Conservation (phyloP, 2,888 invertebrate genomes). For the Hydraecia micacea region DNA sequence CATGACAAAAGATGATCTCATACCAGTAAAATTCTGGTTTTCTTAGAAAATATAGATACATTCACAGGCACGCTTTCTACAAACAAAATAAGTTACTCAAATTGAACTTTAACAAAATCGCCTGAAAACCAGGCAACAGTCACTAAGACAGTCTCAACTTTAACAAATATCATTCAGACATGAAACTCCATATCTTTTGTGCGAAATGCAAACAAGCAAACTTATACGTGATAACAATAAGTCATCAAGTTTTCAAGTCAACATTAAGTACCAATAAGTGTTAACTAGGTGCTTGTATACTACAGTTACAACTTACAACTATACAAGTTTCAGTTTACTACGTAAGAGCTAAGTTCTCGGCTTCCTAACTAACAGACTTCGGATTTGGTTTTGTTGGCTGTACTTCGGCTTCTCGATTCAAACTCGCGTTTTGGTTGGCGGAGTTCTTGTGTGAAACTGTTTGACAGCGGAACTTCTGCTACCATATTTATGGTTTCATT, state of each 20-base stretch:
- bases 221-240: conserved; percentile 51
- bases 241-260: conserved; percentile 52
- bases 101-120: not conserved
- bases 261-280: conserved; percentile 65
- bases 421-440: conserved; percentile 31
- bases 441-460: conserved; percentile 18
- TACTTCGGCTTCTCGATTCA: conserved; percentile 70
- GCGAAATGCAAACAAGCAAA: conserved; percentile 42
- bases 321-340: conserved; percentile 62
- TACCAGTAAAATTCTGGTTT: not conserved
- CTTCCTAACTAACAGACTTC: conserved; percentile 75
- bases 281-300: conserved; percentile 75
- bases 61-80: not conserved
- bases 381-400: conserved; percentile 70
- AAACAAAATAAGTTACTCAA: not conserved
- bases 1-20: not conserved
- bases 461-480: not conserved
- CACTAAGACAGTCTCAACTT: conserved; percentile 23
- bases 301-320: conserved; percentile 61
- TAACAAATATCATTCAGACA: conserved; percentile 8
- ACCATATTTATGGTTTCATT: not conserved
- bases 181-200: conserved; percentile 21
- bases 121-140: not conserved
- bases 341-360: conserved; percentile 69
- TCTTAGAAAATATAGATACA: not conserved